Conservation (phyloP, 2,797 vertebrate species). For the Chaenodraco wilsoni region DNA sequence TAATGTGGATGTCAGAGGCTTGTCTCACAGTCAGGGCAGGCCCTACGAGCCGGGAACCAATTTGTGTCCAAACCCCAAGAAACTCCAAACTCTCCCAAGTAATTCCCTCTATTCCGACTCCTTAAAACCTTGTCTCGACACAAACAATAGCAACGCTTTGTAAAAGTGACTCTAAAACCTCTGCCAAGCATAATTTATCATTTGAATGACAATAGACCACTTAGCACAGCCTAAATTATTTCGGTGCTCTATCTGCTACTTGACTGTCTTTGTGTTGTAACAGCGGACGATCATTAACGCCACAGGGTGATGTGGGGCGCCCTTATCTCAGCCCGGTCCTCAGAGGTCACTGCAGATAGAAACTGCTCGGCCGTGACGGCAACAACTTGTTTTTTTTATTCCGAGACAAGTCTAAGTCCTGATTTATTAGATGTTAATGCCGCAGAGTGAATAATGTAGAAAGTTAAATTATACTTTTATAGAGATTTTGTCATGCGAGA, state of each 20-base stretch:
- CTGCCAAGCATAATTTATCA: slow-evolving; percentile 87
- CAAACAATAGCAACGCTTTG: slow-evolving; percentile 86
- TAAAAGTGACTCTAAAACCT: slow-evolving; percentile 85
- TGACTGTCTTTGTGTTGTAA: slow-evolving; percentile 81
- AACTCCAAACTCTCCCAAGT: slow-evolving; percentile 82
- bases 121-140: slow-evolving; percentile 82
- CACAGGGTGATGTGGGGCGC: slow-evolving; percentile 69
- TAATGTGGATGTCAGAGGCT: slow-evolving; percentile 58
- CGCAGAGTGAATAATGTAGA: slow-evolving; percentile 32
- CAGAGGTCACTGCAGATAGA: slow-evolving; percentile 76
- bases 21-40: slow-evolving; percentile 65
- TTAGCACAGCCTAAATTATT: slow-evolving; percentile 85
- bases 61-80: slow-evolving; percentile 84
- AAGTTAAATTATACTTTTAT: slow-evolving; percentile 47
- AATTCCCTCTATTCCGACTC: slow-evolving; percentile 82
- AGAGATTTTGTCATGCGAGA: slow-evolving; percentile 31
- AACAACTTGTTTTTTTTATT: slow-evolving; percentile 59
- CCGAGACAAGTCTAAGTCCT: slow-evolving; percentile 36
- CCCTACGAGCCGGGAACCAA: slow-evolving; percentile 79
- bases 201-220: slow-evolving; percentile 88
- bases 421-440: slow-evolving; percentile 46
- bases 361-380: slow-evolving; percentile 68
- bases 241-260: slow-evolving; percentile 80
- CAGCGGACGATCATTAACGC: slow-evolving; percentile 81
- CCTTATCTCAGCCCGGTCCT: slow-evolving; percentile 79